Percentiles rank a stretch among this genome's conserved stretches.
phyloP scores from a whole-genome alignment of 2,888 invertebrate genomes.

The Hesperia comma region DNA sequence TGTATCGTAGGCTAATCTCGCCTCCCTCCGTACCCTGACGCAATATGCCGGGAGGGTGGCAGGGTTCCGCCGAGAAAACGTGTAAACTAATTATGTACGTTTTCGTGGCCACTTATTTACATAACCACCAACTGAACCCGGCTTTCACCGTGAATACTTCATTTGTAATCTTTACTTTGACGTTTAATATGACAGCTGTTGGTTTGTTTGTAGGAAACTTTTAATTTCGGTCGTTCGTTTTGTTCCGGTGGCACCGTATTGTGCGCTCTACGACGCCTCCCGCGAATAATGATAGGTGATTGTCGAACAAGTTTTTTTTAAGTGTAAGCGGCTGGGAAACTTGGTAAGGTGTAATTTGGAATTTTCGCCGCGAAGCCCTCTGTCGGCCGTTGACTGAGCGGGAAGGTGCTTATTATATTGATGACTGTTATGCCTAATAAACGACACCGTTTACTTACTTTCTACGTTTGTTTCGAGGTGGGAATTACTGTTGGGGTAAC shows the following conservation, averaged over 20 bases:
- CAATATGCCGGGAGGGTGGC: slow-evolving; percentile 71
- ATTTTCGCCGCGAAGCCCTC: slow-evolving; percentile 61
- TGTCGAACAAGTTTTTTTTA: slow-evolving; percentile 70
- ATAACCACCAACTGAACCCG: slow-evolving; percentile 79
- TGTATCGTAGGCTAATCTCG: slow-evolving; percentile 75
- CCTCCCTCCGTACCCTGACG: slow-evolving; percentile 50
- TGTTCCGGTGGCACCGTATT: slow-evolving; percentile 72
- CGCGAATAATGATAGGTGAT: slow-evolving; percentile 77
- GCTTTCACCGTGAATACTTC: slow-evolving; percentile 84
- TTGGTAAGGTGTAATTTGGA: slow-evolving; percentile 71
- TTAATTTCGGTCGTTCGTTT: slow-evolving; percentile 76
- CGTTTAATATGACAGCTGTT: slow-evolving; percentile 83
- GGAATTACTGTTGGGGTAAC: slow-evolving; percentile 30
- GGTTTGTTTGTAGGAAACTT: slow-evolving; percentile 81
- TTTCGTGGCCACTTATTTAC: slow-evolving; percentile 84
- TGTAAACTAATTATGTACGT: slow-evolving; percentile 84
- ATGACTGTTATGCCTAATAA: slow-evolving; percentile 63
- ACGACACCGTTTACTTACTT: slow-evolving; percentile 49
- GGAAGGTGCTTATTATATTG: slow-evolving; percentile 70
- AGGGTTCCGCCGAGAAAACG: slow-evolving; percentile 74
- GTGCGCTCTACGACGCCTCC: slow-evolving; percentile 69
- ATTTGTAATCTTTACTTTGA: slow-evolving; percentile 83
- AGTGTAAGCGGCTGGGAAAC: slow-evolving; percentile 71
- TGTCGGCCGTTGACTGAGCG: slow-evolving; percentile 59
- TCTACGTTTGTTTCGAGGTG: slow-evolving; percentile 47